Evolutionary conservation across 1,140 invertebrate genomes (phyloP), one percentile per base, ranked within the genome.

Genomic region (Apis cerana): DNA sequence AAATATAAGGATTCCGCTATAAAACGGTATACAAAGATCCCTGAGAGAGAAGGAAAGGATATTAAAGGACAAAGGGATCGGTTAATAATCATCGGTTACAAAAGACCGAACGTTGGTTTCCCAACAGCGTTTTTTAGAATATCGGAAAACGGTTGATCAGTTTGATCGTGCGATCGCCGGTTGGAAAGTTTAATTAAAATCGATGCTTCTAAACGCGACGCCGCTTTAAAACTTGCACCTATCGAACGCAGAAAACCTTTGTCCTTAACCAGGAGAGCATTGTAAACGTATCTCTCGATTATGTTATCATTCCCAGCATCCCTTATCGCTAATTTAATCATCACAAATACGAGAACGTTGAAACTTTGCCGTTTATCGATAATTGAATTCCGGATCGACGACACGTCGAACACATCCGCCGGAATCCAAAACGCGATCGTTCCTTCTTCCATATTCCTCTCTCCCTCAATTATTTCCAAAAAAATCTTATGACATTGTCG

Each of bases 301-400:
- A 23, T 17, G n/a, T 11, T 69, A 78, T 78, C 76, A 2, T 52
- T 48, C 17, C 10, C 52, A 15, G 2, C 33, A 43, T 43, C 5
- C 1, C n/a, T 59, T 70, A 70, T 79, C 67, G 12, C 23, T 71
- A 76, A 76, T 76, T 65, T 54, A 43, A 76, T 76, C 75, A 76
- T 76, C 75, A 27, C 50, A 43, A 54, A 76, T 19, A 61, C 61
- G 12, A 11, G 61, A 19, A 54, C 11, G 23, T 54, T 11, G 23
- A 23, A 8, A 17, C 5, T 27, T 54, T 33, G 23, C 21, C 58
- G 59, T 23, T 75, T 52, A 75, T 65, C 75, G 75, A 33, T 65
- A 71, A 79, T 79, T 56, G 43, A 79, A 71, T 70, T 58, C 11
- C 23, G 11, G 2, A 65, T 65, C 27, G 27, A 64, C 23, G 23